These are phyloP conservation scores for Pectinophora gossypiella DNA, from an alignment of 1,140 invertebrate species.

Conservation along the genomic window DNA sequence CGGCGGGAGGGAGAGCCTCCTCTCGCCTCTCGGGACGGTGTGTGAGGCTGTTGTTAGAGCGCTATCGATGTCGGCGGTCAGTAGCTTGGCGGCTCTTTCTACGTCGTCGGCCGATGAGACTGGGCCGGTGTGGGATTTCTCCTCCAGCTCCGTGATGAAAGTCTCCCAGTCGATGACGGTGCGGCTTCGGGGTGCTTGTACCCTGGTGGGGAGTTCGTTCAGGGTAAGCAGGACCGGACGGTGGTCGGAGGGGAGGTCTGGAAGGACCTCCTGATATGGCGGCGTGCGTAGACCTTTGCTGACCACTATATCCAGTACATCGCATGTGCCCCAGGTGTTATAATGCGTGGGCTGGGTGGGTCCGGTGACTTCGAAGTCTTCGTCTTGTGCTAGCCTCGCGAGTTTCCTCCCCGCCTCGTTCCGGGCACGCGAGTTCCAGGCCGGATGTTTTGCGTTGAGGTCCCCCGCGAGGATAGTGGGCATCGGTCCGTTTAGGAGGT, in stretches of 20 bases:
- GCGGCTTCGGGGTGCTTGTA: background rate
- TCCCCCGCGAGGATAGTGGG: slow-evolving; percentile 19
- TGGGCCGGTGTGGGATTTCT: background rate
- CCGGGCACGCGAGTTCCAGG: slow-evolving; percentile 22
- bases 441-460: slow-evolving; percentile 22
- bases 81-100: background rate
- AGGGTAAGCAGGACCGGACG: background rate
- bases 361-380: slow-evolving; percentile 11
- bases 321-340: background rate
- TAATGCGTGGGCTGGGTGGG: background rate
- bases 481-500: slow-evolving; percentile 5
- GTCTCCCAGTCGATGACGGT: background rate
- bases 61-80: background rate
- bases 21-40: background rate
- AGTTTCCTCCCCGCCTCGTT: no score
- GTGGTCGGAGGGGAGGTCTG: background rate
- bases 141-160: background rate
- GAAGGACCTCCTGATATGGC: background rate
- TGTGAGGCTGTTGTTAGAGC: background rate
- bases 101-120: background rate
- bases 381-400: slow-evolving; percentile 6
- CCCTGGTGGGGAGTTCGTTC: background rate
- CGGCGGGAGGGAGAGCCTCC: background rate
- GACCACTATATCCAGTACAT: background rate
- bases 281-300: background rate